A percentile compares a stretch with the other conserved stretches of the same genome.
Conservation (phyloP, 2,797 vertebrate genomes). For the Loris lydekkerianus region DNA sequence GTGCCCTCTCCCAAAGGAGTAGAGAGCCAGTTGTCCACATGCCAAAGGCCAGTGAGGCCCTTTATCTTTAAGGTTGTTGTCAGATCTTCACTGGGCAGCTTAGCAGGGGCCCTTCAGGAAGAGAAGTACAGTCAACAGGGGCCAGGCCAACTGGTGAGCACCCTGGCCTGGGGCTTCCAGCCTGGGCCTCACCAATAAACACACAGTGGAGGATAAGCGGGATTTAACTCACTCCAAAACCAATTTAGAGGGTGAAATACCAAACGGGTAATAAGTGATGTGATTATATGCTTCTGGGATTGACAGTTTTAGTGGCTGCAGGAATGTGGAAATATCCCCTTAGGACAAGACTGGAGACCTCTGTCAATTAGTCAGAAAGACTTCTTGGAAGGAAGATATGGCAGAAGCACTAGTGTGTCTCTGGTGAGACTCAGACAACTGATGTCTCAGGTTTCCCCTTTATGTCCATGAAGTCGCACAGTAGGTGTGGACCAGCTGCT, state of each 20-base stretch:
- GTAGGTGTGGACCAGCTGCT: background rate
- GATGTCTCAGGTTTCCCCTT: background rate
- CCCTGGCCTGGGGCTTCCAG: background rate
- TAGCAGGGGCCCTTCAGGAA: background rate
- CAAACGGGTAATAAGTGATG: background rate
- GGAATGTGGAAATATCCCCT: background rate
- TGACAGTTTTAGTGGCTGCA: background rate
- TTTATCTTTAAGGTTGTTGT: background rate
- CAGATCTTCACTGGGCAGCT: background rate
- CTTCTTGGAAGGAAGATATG: conserved; percentile 9
- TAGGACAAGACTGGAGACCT: background rate
- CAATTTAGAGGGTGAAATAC: background rate
- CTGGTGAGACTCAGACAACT: background rate
- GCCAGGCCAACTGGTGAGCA: background rate
- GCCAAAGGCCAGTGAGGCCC: background rate
- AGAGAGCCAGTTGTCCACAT: background rate
- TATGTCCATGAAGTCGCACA: background rate
- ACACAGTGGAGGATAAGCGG: background rate
- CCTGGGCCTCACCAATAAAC: background rate
- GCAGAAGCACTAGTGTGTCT: background rate
- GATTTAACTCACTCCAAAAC: background rate
- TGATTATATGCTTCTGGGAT: background rate
- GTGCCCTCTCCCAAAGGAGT: background rate
- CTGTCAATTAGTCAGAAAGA: background rate
- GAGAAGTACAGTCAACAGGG: background rate